Percentiles rank a stretch among this genome's conserved stretches.
Conservation (phyloP, 2,888 invertebrate species). For the Halictus quadricinctus region DNA sequence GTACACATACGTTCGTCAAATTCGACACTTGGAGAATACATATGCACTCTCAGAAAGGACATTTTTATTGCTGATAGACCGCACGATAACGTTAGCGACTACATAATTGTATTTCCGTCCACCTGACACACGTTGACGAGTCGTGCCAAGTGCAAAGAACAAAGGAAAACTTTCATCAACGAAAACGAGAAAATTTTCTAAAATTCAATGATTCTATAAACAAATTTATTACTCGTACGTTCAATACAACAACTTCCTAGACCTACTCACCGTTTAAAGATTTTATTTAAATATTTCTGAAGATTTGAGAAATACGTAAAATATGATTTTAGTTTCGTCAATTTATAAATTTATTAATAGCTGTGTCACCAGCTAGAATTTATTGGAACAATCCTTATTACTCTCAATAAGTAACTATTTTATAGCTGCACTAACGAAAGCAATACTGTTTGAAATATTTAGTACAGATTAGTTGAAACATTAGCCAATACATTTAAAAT, state of each 20-base stretch:
- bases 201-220: background rate
- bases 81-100: constrained; percentile 16
- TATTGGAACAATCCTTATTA: background rate
- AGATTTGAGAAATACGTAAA: background rate
- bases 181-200: background rate
- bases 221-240: background rate
- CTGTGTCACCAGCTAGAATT: background rate
- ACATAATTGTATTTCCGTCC: constrained; percentile 12
- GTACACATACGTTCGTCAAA: background rate
- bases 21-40: background rate
- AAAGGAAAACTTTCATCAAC: constrained; percentile 12
- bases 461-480: background rate
- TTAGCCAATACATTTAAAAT: background rate
- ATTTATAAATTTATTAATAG: background rate
- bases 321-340: background rate
- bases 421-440: background rate
- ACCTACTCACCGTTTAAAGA: background rate
- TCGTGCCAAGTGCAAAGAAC: constrained; percentile 20
- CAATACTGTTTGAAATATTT: too few species aligned
- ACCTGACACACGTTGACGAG: background rate
- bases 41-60: background rate
- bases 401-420: background rate
- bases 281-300: background rate
- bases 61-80: constrained; percentile 4
- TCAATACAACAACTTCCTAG: background rate